These are phyloP conservation scores for Pachyramphus minor DNA, from an alignment of 2,113 vertebrate genomes.

Conservation along the genomic window DNA sequence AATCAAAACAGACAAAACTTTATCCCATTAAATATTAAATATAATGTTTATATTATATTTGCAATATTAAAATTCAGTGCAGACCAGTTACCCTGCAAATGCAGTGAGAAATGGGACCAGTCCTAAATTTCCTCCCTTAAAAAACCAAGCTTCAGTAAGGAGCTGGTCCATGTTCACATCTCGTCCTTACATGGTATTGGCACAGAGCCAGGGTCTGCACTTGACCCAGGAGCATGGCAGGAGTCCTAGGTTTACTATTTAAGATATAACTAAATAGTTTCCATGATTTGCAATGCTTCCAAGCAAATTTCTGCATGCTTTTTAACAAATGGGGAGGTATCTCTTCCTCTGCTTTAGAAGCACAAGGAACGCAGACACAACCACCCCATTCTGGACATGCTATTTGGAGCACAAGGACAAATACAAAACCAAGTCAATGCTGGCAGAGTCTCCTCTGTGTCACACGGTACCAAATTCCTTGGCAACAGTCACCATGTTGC, in stretches of 20 bases:
- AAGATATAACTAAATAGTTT: constrained; percentile 39
- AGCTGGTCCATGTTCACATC: not conserved
- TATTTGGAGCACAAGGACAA: not conserved
- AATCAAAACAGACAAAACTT: not conserved
- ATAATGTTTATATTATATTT: too few relatives aligned
- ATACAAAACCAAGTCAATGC: not conserved
- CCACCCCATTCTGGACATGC: not conserved
- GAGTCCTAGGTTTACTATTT: constrained; percentile 19
- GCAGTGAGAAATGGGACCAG: not conserved
- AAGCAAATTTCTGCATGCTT: constrained; percentile 16
- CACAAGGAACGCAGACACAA: not conserved
- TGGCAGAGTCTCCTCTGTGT: not conserved
- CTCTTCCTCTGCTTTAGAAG: constrained; percentile 13
- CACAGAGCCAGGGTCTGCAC: not conserved
- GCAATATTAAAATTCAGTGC: not conserved
- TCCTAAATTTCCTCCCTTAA: not conserved
- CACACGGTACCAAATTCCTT: not conserved
- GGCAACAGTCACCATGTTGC: not conserved
- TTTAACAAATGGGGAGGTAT: not conserved
- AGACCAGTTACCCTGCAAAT: not conserved
- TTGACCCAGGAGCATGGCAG: not conserved
- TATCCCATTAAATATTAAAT: not conserved
- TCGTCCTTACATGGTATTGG: constrained; percentile 41
- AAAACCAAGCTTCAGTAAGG: not conserved
- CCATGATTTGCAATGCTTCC: constrained; percentile 35